phyloP scores from a whole-genome alignment of 2,797 vertebrate species.

The Dermochelys coriacea region DNA sequence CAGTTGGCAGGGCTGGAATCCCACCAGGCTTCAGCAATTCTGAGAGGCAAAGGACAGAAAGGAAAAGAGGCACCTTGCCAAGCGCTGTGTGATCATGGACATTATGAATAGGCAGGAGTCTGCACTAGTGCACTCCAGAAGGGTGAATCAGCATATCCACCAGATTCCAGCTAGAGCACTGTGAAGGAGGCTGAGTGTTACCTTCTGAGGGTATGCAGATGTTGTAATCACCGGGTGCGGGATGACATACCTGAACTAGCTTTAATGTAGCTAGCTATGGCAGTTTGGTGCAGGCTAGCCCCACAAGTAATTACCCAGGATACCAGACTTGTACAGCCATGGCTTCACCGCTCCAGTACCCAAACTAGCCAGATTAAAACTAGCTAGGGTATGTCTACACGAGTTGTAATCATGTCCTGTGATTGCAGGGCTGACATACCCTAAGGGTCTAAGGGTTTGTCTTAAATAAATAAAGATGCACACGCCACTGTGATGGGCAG shows the following conservation, averaged over 20 bases:
- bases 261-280: background rate
- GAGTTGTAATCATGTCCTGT: background rate
- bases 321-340: background rate
- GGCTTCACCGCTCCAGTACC: background rate
- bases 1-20: constrained; percentile 21
- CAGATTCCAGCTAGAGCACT: background rate
- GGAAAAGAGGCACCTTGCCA: background rate
- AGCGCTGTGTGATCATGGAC: background rate
- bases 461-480: background rate
- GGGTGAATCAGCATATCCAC: background rate
- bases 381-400: background rate
- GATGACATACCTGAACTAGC: background rate
- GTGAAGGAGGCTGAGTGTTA: background rate
- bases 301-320: background rate
- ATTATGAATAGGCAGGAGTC: background rate
- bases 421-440: background rate
- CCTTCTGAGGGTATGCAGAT: background rate
- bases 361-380: background rate
- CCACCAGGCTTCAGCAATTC: background rate
- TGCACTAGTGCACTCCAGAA: background rate
- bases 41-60: background rate
- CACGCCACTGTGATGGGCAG: background rate
- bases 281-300: background rate
- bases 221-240: background rate
- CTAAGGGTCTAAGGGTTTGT: background rate